Conservation (phyloP, 2,113 vertebrate genomes). For the Eptesicus fuscus region DNA sequence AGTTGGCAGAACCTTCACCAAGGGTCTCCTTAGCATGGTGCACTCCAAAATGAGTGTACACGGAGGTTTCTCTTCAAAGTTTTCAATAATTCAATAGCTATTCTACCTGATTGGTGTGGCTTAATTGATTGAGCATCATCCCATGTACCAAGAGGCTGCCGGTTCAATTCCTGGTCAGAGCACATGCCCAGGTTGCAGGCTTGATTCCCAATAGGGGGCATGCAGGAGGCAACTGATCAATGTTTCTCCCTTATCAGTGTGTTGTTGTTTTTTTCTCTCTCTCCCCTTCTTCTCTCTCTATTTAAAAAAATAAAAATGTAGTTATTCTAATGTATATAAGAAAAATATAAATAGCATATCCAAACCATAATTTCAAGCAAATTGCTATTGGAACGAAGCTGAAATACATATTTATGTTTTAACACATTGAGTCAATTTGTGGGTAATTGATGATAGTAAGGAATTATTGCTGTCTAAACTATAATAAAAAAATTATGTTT, state of each 20-base stretch:
- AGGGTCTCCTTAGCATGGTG: neutral
- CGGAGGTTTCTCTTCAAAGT: neutral
- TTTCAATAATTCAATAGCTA: neutral
- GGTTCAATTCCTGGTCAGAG: too few species aligned
- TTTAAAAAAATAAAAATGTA: too few species aligned
- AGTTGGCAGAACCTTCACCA: neutral
- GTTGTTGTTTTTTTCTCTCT: too few species aligned
- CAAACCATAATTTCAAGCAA: slow-evolving; percentile 22
- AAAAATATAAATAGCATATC: neutral
- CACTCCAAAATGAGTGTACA: neutral
- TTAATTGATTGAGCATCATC: too few species aligned
- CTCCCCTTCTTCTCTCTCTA: too few species aligned
- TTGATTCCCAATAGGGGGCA: too few species aligned
- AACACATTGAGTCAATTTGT: slow-evolving; percentile 1
- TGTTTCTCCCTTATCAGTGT: too few species aligned
- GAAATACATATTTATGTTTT: neutral
- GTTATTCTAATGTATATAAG: neutral
- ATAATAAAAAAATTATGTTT: neutral
- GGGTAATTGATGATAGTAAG: neutral
- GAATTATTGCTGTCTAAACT: slow-evolving; percentile 16
- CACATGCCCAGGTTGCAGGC: too few species aligned
- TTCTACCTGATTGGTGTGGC: neutral
- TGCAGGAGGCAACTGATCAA: too few species aligned
- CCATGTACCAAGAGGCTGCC: too few species aligned
- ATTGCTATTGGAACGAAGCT: neutral